Base-by-base conservation (phyloP, 1,140 invertebrate species). In the Procambarus clarkii region DNA sequence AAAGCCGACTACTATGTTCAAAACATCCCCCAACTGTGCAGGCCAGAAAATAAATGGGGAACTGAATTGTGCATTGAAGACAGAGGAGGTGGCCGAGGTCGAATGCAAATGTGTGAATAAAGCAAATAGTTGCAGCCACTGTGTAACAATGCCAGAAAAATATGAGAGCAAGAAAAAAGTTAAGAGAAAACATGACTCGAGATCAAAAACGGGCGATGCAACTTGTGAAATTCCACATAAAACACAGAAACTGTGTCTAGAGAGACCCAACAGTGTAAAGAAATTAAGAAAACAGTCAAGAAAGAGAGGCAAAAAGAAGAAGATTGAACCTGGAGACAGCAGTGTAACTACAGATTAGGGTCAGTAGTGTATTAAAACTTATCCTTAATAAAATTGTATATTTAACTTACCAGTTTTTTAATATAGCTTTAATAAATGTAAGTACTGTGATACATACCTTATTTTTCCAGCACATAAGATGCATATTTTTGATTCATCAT, bases 291-390 rank as follows among this genome's bases (percentile, higher is more conserved):
- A 34, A 7, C 69, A 74, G 5, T 74, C 69, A 34, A 74, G 69
- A 74, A 74, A 34, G 69, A 4, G 69, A 24, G 69, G 69, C 69
- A 74, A 34, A 34, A 74, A 74, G 60, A 74, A 74, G 69, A 74
- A 74, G 7, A 74, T 5, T 18, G 18, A 58, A 9, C 13, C 54
- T 58, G 18, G 18, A 64, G 18, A 54, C 50, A 5, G 50, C 4
- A 54, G 13, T 54, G 13, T 9, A 1, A 5, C 13, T 5, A 13
- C 50, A 54, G 13, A 54, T 54, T 54, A 13, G 13, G 50, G 1
- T 54, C 1, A 34, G 0, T 34, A 34, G 34, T 34, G 34, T 34
- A 34, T 34, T 34, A 34, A 34, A 34, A 34, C 1, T 34, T 34
- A 34, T 34, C 34, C 34, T 34, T 34, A 34, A 34, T 34, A 34